These are phyloP conservation scores for Hipparchia sbordonii DNA, from an alignment of 2,888 invertebrate genomes.

Conservation along the genomic window DNA sequence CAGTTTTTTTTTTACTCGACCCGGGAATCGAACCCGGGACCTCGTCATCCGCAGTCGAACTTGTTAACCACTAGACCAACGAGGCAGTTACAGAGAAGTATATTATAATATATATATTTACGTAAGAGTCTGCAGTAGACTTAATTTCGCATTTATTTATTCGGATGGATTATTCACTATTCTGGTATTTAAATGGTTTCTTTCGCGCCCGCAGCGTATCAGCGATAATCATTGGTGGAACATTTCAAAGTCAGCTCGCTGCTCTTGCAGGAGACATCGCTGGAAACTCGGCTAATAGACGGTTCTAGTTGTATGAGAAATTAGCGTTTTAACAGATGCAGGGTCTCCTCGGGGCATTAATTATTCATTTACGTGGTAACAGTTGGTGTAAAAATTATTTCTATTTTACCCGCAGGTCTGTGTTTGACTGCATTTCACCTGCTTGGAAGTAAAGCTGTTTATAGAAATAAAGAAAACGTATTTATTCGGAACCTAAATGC, in stretches of 20 bases:
- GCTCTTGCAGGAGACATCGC: conserved; percentile 25
- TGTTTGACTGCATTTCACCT: not conserved
- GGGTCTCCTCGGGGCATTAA: conserved; percentile 17
- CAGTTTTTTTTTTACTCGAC: too few species aligned
- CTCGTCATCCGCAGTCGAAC: too few species aligned
- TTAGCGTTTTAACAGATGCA: conserved; percentile 26
- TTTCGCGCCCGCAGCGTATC: conserved; percentile 31
- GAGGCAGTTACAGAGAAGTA: too few species aligned
- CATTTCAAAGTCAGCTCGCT: conserved; percentile 36
- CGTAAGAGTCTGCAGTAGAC: too few species aligned
- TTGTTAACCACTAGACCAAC: too few species aligned
- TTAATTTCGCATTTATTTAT: not conserved
- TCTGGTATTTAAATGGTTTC: conserved; percentile 24
- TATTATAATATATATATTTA: too few species aligned
- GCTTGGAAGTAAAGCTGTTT: not conserved
- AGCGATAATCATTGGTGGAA: conserved; percentile 35
- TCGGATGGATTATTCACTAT: not conserved
- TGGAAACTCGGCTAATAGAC: conserved; percentile 20
- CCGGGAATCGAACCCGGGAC: too few species aligned
- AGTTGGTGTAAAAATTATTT: not conserved
- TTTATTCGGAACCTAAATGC: too few species aligned
- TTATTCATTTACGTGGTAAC: conserved; percentile 11
- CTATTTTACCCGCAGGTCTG: not conserved
- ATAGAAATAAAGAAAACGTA: too few species aligned
- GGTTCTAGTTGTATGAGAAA: conserved; percentile 24